Base-by-base conservation (phyloP, 2,113 vertebrate species). In the Gobio gobio region DNA sequence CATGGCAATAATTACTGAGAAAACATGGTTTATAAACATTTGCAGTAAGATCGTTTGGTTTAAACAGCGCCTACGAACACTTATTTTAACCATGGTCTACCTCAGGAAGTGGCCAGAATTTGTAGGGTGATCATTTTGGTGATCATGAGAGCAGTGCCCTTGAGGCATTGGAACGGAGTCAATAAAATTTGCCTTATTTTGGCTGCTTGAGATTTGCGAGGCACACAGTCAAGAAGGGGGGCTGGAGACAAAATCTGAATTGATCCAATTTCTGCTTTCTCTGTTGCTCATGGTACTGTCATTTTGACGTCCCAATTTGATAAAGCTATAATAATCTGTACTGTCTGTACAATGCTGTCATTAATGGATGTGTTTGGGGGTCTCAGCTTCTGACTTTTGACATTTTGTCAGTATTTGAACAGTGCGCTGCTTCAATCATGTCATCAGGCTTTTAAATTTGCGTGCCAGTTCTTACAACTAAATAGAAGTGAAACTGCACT, bases 61-160 rank as follows among this genome's bases (percentile, higher is more conserved):
- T n/a, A 78, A 84, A 63, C 82, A 26, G 66, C 58, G 84, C 29
- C 20, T 58, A 72, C 47, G n/a, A 78, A 88, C 79, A 72, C 64
- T 87, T 89, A 82, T 83, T 79, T 80, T 86, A 89, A 89, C 81
- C 79, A 83, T 85, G 89, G 90, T 90, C 94, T 94, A 94, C 93
- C 93, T 94, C 94, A 93, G 89, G 85, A 89, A 68, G 76, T 58
- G 26, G 87, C 76, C 78, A 66, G 83, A 72, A 70, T 73, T 75
- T 43, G 20, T 54, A 49, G 59, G 84, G 87, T 51, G 74, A 49
- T 36, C 49, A 66, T 22, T 82, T 83, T 86, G 83, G 80, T 22
- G 51, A 36, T 51, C 59, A 47, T 86, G 75, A 81, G 82, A 79
- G 68, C 78, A 49, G 74, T 74, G 82, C 85, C 87, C 83, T 84